Evolutionary conservation across 1,140 invertebrate genomes (phyloP).

Genomic region (Drosophila ogumai): DNA sequence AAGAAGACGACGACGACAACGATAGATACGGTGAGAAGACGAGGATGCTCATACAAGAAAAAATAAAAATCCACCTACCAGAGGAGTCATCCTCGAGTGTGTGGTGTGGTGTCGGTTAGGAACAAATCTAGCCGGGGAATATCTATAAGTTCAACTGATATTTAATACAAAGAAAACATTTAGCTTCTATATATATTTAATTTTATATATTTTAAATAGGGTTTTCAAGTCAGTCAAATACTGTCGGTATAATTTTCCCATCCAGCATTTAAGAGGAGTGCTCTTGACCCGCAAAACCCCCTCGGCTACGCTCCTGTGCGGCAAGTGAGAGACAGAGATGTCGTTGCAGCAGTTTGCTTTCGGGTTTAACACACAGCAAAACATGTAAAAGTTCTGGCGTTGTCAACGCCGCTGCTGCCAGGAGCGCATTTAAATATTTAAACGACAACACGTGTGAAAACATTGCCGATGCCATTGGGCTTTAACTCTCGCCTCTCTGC

Average conservation of each 20-base stretch:
- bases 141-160: neutral
- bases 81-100: conserved; percentile 48
- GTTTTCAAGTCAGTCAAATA: neutral
- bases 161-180: neutral
- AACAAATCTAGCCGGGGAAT: conserved; percentile 2
- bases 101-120: conserved; percentile 3
- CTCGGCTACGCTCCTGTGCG: conserved; percentile 3
- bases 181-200: too few species aligned
- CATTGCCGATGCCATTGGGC: conserved; percentile 67
- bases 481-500: conserved; percentile 20
- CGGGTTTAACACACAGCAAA: conserved; percentile 74
- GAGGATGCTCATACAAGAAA: conserved; percentile 29
- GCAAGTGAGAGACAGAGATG: conserved; percentile 37
- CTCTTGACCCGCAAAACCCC: neutral
- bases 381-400: conserved; percentile 73
- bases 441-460: conserved; percentile 80
- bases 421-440: conserved; percentile 79
- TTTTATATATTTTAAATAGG: too few species aligned
- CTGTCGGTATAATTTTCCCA: neutral
- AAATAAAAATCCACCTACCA: conserved; percentile 33
- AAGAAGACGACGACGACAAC: conserved; percentile 64
- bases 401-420: conserved; percentile 72
- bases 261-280: neutral
- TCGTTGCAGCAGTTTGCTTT: conserved; percentile 74
- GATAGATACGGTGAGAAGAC: neutral